Base-by-base conservation (phyloP, 1,140 invertebrate genomes). In the Caenorhabditis remanei region DNA sequence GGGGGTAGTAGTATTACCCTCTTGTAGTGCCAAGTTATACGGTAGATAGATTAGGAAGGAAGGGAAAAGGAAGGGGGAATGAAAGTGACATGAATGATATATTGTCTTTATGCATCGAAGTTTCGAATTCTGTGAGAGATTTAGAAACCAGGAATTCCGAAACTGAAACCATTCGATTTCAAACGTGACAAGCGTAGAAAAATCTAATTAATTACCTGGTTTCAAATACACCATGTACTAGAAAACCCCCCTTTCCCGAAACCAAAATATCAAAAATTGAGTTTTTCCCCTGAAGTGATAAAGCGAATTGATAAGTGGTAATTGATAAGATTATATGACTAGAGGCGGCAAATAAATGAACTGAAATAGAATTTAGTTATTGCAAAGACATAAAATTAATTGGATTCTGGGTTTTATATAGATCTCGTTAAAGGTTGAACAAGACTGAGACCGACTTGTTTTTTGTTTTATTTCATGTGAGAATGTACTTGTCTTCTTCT, bases 1-100 rank as follows among this genome's bases (percentile, higher is more conserved):
- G 32, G 32, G 32, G 32, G 32, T 32, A 32, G 32, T 79, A 50
- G 71, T 24, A 50, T 50, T n/a, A 50, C 71, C 46, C 46, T 79
- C 46, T 53, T 11, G 40, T 71, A 71, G 65, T 71, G 19, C 24
- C 9, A 46, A 19, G 71, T 79, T 21, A n/a, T 79, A 79, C 71
- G 71, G 71, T 79, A 79, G 71, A 79, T 79, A n/a, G 71, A 79
- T 79, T 79, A 79, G 71, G 65, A 8, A 46, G 46, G 32, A 6
- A 40, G 63, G 11, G 7, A 58, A 63, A 63, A 63, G 24, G 46
- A 41, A 71, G 24, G 16, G 71, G 8, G 46, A 71, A n/a, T 19
- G 46, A 50, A 79, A 50, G 46, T 50, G 71, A 50, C 43, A 79
- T 11, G 19, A 9, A 24, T 63, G 8, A 32, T 50, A 2, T 9